Percentiles rank a stretch among this genome's conserved stretches.
Conservation (phyloP, 2,113 vertebrate species). For the Callionymus lyra region DNA sequence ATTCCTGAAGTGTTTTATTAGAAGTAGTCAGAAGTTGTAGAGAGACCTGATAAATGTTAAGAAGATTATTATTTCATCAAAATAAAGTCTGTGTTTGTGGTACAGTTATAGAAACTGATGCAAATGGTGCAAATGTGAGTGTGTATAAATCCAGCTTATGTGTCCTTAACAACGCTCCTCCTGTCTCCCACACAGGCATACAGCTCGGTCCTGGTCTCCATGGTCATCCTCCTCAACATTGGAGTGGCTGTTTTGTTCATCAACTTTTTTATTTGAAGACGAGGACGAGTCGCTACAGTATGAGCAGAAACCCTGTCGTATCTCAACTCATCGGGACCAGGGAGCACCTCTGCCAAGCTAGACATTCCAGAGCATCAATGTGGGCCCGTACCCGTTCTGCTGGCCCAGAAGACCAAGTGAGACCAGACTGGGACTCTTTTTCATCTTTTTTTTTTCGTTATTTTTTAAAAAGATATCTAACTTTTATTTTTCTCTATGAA, state of each 20-base stretch:
- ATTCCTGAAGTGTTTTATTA: too few relatives aligned
- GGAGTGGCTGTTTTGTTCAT: constrained; percentile 99
- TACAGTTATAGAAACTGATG: constrained; percentile 1
- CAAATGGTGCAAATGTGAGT: constrained; percentile 12
- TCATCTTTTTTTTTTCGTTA: constrained; percentile 56
- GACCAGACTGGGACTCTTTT: constrained; percentile 27
- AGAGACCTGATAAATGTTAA: too few relatives aligned
- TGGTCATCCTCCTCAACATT: constrained; percentile 99
- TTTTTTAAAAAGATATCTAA: constrained; percentile 64
- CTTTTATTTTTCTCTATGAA: constrained; percentile 30
- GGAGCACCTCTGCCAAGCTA: too few relatives aligned
- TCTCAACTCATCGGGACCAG: too few relatives aligned
- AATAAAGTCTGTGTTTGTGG: neutral
- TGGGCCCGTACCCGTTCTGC: too few relatives aligned
- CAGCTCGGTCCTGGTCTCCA: constrained; percentile 91
- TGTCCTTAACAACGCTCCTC: constrained; percentile 37
- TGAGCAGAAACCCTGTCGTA: too few relatives aligned
- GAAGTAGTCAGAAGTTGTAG: too few relatives aligned
- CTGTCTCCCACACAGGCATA: constrained; percentile 78
- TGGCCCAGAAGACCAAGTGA: too few relatives aligned
- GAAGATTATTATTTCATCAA: too few relatives aligned
- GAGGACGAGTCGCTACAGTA: too few relatives aligned
- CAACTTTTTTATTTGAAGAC: constrained; percentile 98
- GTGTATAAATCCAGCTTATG: constrained; percentile 16
- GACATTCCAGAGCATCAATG: too few relatives aligned